Evolutionary conservation across 2,113 vertebrate species (phyloP).

Genomic region (Silurus glanis): DNA sequence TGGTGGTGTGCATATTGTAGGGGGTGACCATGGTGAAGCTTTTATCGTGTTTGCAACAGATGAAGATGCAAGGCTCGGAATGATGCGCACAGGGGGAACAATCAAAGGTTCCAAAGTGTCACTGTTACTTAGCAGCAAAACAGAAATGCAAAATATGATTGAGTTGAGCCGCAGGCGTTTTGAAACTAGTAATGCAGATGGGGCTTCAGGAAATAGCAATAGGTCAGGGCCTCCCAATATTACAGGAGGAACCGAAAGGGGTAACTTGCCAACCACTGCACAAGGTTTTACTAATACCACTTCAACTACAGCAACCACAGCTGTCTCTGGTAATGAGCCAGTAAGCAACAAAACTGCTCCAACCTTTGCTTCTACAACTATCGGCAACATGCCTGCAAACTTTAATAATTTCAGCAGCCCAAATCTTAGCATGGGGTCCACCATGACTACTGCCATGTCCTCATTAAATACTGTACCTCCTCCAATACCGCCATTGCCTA

Average conservation of each 20-base stretch:
- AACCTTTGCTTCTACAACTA: constrained; percentile 79
- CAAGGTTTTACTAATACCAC: constrained; percentile 85
- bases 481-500: constrained; percentile 88
- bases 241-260: constrained; percentile 81
- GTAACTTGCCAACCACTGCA: constrained; percentile 76
- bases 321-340: constrained; percentile 83
- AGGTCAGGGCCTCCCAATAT: constrained; percentile 81
- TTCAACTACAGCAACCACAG: constrained; percentile 79
- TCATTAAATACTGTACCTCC: constrained; percentile 89
- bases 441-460: constrained; percentile 82
- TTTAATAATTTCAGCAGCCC: constrained; percentile 89
- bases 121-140: constrained; percentile 97
- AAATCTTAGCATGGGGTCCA: constrained; percentile 79
- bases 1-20: constrained; percentile 99
- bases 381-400: constrained; percentile 83
- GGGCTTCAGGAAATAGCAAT: constrained; percentile 82
- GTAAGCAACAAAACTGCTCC: constrained; percentile 82
- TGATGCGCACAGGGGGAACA: constrained; percentile 99
- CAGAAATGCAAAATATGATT: constrained; percentile 99
- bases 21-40: constrained; percentile 99
- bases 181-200: constrained; percentile 87
- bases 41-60: constrained; percentile 99
- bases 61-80: constrained; percentile 98
- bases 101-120: constrained; percentile 99
- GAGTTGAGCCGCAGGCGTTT: constrained; percentile 98